Evolutionary conservation across 2,797 vertebrate genomes (phyloP), one percentile per base, ranked within the genome.

Genomic region (Streptopelia turtur): DNA sequence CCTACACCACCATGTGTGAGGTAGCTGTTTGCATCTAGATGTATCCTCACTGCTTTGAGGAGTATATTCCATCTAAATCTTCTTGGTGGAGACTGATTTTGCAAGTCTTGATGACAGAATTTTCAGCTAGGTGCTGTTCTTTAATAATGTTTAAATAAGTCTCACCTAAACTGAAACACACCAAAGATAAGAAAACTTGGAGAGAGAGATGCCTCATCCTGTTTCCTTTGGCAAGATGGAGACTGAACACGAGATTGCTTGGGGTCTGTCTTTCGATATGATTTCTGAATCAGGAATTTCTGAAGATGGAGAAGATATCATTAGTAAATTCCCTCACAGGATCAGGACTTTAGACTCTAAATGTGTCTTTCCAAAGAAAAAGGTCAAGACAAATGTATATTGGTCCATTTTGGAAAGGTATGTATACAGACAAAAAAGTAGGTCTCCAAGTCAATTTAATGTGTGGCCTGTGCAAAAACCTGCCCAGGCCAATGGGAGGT

Each of bases 211-310:
- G 20, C 10, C 13, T 92, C 17, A 55, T 63, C 35, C 22, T 21
- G 12, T 31, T 33, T 91, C 52, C 23, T 68, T 82, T n/a, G 30
- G 43, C 7, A 83, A 50, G 31, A 83, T 39, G 60, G 7, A 60
- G 7, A 39, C 2, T 45, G 24, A 87, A 83, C 6, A 45, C 75
- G 2, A 43, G 11, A 49, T 65, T 69, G 4, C 16, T 83, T 1
- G 0, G 33, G 8, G 16, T 81, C 20, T 6, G 1, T 53, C 41
- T 85, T 81, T 37, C 3, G 3, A 5, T 53, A 52, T 6, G 6
- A 80, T 35, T 77, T 87, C 31, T 21, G 27, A 56, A 83, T 13
- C 11, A 61, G 33, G 27, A 80, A 77, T 75, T 87, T 75, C 35
- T 83, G 27, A 33, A 81, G 57, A 47, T 37, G 22, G 6, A 55